Evolutionary conservation across 2,888 invertebrate genomes (phyloP), one percentile per base, ranked within the genome.

Genomic region (Gisinianus flammeolus): DNA sequence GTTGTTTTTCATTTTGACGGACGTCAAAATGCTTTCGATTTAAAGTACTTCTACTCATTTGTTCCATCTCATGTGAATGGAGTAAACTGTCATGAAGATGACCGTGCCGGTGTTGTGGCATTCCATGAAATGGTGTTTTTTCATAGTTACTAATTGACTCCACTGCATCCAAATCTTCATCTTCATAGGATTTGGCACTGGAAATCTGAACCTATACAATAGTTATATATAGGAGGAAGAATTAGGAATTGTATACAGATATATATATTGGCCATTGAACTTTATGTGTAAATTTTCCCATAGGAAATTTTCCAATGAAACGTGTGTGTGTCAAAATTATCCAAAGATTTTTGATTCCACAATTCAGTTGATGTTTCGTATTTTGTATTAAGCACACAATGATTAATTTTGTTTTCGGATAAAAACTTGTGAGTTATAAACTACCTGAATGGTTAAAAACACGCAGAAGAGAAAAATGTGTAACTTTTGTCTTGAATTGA

Each of bases 131-230:
- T 10, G 58, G 12, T 10, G 33, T n/a, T 30, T 67, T 67, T 67
- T 67, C 67, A 67, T 67, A 67, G 28, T n/a, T 67, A 30, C 22
- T 31, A 2, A 58, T 22, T 33, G 67, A 67, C 22, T 31, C 67
- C 33, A 67, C 28, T 1, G 67, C 19, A 67, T 33, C 35, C 33
- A 67, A 33, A n/a, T 31, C 31, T 5, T 66, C 67, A 33, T 35
- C 67, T n/a, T 67, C 67, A 16, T 62, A 62, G 26, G 62, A 22
- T 62, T 44, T 44, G 44, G 56, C 56, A 58, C 24, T 62, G 62
- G 62, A 26, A 3, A 10, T 26, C 28, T 62, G 28, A 12, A 62
- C 28, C 22, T 24, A 58, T 2, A 58, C 2, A 58, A 44, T 44
- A 19, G 12, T 44, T 2, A 44, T 16, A 44, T 44, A 16, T 44